A percentile compares a stretch with the other conserved stretches of the same genome.
Evolutionary conservation across 2,888 invertebrate genomes (phyloP).

Genomic region (Aricia artaxerxes): DNA sequence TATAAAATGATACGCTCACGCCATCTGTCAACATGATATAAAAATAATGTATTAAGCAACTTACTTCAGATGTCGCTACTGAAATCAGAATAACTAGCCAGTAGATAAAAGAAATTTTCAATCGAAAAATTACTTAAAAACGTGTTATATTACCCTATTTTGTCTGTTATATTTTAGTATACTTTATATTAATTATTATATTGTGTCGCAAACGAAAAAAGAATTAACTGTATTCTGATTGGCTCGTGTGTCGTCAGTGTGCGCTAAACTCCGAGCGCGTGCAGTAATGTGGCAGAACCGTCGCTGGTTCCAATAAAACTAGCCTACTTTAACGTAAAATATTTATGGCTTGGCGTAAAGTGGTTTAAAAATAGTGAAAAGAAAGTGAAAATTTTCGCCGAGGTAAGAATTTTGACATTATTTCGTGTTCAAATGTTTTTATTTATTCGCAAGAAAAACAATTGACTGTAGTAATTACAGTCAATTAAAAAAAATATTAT

Average conservation of each 20-base stretch:
- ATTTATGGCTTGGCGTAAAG: constrained; percentile 45
- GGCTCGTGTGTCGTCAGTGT: constrained; percentile 53
- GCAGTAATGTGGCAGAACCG: constrained; percentile 44
- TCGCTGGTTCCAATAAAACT: constrained; percentile 51
- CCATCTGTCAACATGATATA: neutral
- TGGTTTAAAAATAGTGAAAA: neutral
- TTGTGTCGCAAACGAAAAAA: neutral
- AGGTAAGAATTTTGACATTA: neutral
- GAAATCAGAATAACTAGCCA: neutral
- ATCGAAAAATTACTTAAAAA: neutral
- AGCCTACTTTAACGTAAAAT: constrained; percentile 40
- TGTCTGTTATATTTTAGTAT: neutral
- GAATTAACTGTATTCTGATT: constrained; percentile 32
- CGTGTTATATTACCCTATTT: neutral
- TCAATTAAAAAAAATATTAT: neutral
- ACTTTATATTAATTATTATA: neutral
- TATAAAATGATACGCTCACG: neutral
- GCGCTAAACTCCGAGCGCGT: constrained; percentile 60
- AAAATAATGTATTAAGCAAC: neutral
- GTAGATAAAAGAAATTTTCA: neutral
- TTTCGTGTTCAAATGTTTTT: neutral
- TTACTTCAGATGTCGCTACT: constrained; percentile 1
- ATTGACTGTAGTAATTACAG: neutral
- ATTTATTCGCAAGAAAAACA: neutral
- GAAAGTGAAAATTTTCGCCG: neutral